A percentile compares a stretch with the other conserved stretches of the same genome.
These are phyloP conservation scores for Ornithoptera alexandrae DNA, from an alignment of 2,888 invertebrate genomes.

Conservation along the genomic window DNA sequence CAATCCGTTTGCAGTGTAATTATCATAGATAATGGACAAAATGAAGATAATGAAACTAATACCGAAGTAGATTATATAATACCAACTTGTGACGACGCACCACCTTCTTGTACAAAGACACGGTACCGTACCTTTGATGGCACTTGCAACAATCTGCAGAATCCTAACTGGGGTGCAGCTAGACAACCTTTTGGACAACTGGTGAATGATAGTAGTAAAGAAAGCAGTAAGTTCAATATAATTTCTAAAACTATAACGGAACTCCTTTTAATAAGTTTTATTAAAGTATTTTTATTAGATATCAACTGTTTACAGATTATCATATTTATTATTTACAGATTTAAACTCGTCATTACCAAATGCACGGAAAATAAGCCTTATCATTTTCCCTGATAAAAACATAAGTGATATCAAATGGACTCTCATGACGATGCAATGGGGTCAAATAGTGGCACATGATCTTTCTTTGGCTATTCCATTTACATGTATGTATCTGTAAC, in stretches of 20 bases:
- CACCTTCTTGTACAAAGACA: background rate
- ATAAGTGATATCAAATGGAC: conserved; percentile 10
- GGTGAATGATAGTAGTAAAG: background rate
- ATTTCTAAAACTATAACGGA: background rate
- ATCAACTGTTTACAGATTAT: background rate
- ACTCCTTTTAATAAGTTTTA: background rate
- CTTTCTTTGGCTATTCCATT: background rate
- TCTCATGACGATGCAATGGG: conserved; percentile 21
- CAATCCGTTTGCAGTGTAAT: background rate
- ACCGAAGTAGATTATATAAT: background rate
- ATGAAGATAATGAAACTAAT: background rate
- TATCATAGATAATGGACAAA: background rate
- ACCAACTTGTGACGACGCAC: background rate
- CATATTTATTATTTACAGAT: background rate
- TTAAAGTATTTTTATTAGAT: background rate
- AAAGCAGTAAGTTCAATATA: conserved; percentile 14
- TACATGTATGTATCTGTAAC: background rate
- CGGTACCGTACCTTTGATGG: conserved; percentile 82
- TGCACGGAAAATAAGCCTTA: conserved; percentile 6
- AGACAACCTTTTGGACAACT: conserved; percentile 73
- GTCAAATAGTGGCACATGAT: conserved; percentile 26
- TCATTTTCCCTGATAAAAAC: conserved; percentile 2
- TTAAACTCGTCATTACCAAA: conserved; percentile 14
- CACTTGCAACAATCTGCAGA: conserved; percentile 90
- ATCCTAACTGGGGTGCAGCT: conserved; percentile 87